Base-by-base conservation (phyloP, 2,888 invertebrate genomes). In the Theretra japonica region DNA sequence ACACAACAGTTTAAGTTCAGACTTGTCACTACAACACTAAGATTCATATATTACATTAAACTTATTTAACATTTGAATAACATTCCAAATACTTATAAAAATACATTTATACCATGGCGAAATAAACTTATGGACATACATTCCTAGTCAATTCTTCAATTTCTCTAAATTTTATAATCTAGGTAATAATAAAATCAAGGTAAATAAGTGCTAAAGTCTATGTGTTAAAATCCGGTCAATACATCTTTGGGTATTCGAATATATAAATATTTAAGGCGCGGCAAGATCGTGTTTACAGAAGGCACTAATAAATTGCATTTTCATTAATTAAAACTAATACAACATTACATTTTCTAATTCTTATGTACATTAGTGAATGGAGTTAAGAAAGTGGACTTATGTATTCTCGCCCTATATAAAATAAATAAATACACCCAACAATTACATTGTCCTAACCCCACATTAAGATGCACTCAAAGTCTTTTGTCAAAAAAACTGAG, bases 241-340 rank as follows among this genome's bases (percentile, higher is more conserved):
- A 60, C 41, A 68, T 73, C 73, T 73, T 73, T 73, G 73, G 71
- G 65, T 57, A 68, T 72, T 73, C 19, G 23, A 60, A 59, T 71
- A 73, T 69, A 81, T 76, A 68, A 65, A 68, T 75, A 77, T 76
- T 76, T 77, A 72, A 77, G 80, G 78, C 80, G 86, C 86, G 91
- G 91, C 91, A 92, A 91, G 91, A 90, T 85, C 84, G 81, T 79
- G 80, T 83, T 86, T 81, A 82, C 80, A 75, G 80, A 90, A 90
- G 90, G 90, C 90, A 91, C 91, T 76, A 72, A 72, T 33, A 65
- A 48, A 72, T 72, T 70, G 72, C 72, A 65, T 41, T 65, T 65
- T 41, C 23, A 5, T 25, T 65, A 73, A 70, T 53, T 33, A 71
- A 11, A 57, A 69, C 25, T 50, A 68, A 53, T 68, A 53, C 23